Evolutionary conservation across 2,888 invertebrate genomes (phyloP), one percentile per base, ranked within the genome.

Genomic region (Mayetiola destructor): DNA sequence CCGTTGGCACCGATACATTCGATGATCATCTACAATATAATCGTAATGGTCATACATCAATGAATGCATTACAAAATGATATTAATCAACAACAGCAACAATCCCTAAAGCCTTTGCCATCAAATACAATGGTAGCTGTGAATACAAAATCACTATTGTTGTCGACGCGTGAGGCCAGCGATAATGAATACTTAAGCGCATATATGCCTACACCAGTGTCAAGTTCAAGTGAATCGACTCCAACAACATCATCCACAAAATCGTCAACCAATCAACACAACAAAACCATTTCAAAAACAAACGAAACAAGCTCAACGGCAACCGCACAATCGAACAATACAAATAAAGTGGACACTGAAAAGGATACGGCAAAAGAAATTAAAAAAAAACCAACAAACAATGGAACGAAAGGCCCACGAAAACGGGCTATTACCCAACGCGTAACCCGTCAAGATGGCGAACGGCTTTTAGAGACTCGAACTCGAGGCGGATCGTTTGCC

Each of bases 1-100:
- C 59, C 20, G 56, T 52, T 10, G 60, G 58, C 30, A 61, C 59
- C 9, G 59, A 60, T 14, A 23, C 57, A 12, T 23, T 37, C 14
- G 32, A 55, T 16, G 57, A 54, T 16, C 40, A 35, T n/a, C 14
- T 35, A 14, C 35, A 18, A 16, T 20, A 56, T 36, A 30, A 35
- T 12, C 23, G n/a, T 16, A 32, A 16, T 14, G 12, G 48, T 14
- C 20, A 32, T n/a, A n/a, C 10, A 35, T 21, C 14, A 21, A 21
- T 18, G 27, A 9, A 40, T 20, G 5, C 4, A 16, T 4, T 29
- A 29, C 52, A n/a, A 52, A 52, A 18, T 29, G 53, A 32, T 18
- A 18, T 32, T 3, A 30, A 16, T 20, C 9, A 30, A 18, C 2
- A 20, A 16, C 20, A 27, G 48, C 9, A 48, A 48, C n/a, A 27